Evolutionary conservation across 2,113 vertebrate genomes (phyloP).

Genomic region (Aegotheles bennettii): DNA sequence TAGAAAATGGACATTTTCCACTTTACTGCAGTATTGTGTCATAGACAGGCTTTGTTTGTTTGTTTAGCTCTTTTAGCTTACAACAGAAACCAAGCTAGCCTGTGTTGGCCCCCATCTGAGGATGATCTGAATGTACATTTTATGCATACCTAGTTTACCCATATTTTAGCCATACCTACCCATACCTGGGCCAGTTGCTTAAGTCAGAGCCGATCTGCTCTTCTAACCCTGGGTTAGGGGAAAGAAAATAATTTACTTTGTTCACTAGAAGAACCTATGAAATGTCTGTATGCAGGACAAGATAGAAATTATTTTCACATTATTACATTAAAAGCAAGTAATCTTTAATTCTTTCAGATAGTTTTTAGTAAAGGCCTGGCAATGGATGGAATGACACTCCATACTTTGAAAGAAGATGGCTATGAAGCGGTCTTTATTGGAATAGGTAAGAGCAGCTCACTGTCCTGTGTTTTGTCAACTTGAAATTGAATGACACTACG

Average conservation of each 20-base stretch:
- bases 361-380: slow-evolving; percentile 81
- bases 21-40: neutral
- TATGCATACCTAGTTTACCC: neutral
- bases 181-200: neutral
- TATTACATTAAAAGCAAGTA: neutral
- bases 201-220: neutral
- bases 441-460: slow-evolving; percentile 80
- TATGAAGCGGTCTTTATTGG: slow-evolving; percentile 86
- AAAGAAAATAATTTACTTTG: neutral
- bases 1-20: neutral
- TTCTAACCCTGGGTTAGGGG: neutral
- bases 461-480: neutral
- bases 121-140: neutral
- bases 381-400: slow-evolving; percentile 79
- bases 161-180: no score
- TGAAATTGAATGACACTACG: neutral
- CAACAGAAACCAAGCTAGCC: neutral
- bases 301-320: neutral
- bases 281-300: neutral
- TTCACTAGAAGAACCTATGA: neutral
- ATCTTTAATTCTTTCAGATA: slow-evolving; percentile 74
- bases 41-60: neutral
- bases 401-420: slow-evolving; percentile 80
- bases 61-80: neutral
- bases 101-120: neutral